Evolutionary conservation across 2,797 vertebrate species (phyloP).

Genomic region (Champsocephalus gunnari): DNA sequence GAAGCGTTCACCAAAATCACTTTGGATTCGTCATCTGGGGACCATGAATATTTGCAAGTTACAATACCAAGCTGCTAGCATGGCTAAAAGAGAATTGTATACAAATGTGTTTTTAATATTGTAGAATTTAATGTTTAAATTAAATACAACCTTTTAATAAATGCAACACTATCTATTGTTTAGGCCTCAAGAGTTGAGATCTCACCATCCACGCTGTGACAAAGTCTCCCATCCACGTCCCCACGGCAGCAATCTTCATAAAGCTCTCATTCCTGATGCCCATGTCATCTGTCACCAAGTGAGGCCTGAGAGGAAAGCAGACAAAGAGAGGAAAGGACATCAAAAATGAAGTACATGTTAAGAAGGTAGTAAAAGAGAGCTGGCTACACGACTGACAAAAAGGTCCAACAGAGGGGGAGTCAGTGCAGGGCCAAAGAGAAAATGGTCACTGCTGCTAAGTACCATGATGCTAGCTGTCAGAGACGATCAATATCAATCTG

Average conservation of each 20-base stretch:
- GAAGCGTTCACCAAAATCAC: not conserved
- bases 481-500: slow-evolving; percentile 77
- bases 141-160: not conserved
- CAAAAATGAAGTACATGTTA: slow-evolving; percentile 30
- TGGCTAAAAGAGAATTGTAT: not conserved
- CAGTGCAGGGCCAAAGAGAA: slow-evolving; percentile 46
- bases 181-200: slow-evolving; percentile 7
- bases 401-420: slow-evolving; percentile 20
- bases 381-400: slow-evolving; percentile 17
- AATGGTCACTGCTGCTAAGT: slow-evolving; percentile 59
- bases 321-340: slow-evolving; percentile 40
- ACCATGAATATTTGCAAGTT: not conserved
- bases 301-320: slow-evolving; percentile 82
- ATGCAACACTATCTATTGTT: slow-evolving; percentile 3
- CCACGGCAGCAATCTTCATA: slow-evolving; percentile 98
- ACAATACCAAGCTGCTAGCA: not conserved
- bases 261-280: slow-evolving; percentile 98
- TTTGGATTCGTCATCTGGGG: not conserved
- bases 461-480: slow-evolving; percentile 74
- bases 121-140: not conserved
- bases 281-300: slow-evolving; percentile 98
- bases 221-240: slow-evolving; percentile 99
- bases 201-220: slow-evolving; percentile 99
- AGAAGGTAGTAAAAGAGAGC: slow-evolving; percentile 28
- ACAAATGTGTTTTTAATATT: not conserved